Conservation (phyloP, 2,888 invertebrate species). For the Junonia oenone region DNA sequence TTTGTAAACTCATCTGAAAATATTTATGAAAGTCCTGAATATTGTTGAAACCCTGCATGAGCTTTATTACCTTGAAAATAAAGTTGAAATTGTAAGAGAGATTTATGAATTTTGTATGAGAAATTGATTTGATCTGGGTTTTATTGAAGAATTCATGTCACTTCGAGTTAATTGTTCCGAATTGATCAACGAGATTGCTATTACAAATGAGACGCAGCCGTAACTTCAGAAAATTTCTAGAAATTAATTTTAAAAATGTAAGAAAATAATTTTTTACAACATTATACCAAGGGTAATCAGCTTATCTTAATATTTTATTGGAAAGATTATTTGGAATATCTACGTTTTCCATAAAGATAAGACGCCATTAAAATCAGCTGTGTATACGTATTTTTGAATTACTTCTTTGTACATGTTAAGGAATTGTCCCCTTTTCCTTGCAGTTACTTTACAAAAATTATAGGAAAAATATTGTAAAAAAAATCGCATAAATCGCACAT, state of each 20-base stretch:
- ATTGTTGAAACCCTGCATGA: neutral
- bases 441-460: too few species aligned
- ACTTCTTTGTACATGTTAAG: too few species aligned
- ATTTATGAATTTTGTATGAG: neutral
- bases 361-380: neutral
- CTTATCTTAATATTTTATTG: neutral
- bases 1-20: slow-evolving; percentile 53
- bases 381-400: neutral
- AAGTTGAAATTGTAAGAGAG: neutral
- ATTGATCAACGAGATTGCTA: slow-evolving; percentile 11
- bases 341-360: neutral
- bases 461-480: neutral
- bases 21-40: slow-evolving; percentile 35
- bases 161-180: slow-evolving; percentile 21
- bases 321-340: neutral
- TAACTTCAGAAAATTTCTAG: slow-evolving; percentile 6
- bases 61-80: neutral
- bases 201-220: slow-evolving; percentile 4
- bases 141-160: slow-evolving; percentile 16
- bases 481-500: slow-evolving; percentile 15
- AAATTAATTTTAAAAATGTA: neutral
- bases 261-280: neutral
- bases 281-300: neutral
- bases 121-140: neutral
- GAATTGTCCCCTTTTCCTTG: too few species aligned